phyloP scores from a whole-genome alignment of 2,797 vertebrate species.

The Tragopan temminckii region DNA sequence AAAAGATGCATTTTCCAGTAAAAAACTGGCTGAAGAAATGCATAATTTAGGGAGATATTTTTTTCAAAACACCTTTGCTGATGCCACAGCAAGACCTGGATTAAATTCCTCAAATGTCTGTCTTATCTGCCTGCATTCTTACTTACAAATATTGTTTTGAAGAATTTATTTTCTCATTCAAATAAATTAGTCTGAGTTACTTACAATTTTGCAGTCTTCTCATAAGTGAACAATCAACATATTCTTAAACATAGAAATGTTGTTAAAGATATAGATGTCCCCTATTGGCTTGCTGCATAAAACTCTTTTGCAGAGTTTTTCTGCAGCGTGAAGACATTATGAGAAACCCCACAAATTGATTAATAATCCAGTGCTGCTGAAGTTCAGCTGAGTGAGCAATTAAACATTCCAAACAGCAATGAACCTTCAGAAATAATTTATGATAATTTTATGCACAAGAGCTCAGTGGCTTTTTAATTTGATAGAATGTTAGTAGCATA shows the following conservation, averaged over 20 bases:
- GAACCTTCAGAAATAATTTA: slow-evolving; percentile 87
- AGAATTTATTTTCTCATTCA: neutral
- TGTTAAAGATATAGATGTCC: slow-evolving; percentile 42
- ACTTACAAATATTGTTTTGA: neutral
- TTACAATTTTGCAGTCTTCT: slow-evolving; percentile 3
- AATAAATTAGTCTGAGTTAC: neutral
- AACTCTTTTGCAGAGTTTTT: slow-evolving; percentile 54
- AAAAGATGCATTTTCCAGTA: neutral
- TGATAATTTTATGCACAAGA: slow-evolving; percentile 90
- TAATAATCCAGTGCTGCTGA: slow-evolving; percentile 79
- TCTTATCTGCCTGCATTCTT: neutral
- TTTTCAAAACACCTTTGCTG: neutral
- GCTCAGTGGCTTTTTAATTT: slow-evolving; percentile 90
- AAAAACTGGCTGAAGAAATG: neutral
- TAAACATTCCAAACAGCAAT: slow-evolving; percentile 87
- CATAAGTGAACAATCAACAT: slow-evolving; percentile 11
- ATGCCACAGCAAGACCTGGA: neutral
- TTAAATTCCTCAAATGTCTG: neutral
- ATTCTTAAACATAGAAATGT: slow-evolving; percentile 12
- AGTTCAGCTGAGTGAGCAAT: slow-evolving; percentile 86
- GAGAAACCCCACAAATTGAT: slow-evolving; percentile 82
- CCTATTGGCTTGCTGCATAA: slow-evolving; percentile 51
- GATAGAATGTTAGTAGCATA: slow-evolving; percentile 91
- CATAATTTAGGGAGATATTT: neutral
- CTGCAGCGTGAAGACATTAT: slow-evolving; percentile 72